phyloP scores from a whole-genome alignment of 2,797 vertebrate species.

The Lateolabrax maculatus region DNA sequence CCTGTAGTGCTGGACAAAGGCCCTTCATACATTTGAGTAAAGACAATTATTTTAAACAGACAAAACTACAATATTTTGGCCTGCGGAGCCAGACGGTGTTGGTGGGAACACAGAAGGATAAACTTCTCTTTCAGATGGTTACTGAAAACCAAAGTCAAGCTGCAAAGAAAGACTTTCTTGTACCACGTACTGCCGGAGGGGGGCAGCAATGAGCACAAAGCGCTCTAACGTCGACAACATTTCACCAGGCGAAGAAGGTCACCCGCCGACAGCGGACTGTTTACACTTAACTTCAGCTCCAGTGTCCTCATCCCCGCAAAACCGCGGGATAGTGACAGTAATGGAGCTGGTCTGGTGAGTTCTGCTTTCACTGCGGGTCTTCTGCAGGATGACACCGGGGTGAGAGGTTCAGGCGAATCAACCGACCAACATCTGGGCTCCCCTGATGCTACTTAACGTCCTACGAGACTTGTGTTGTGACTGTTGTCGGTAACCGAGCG shows the following conservation, averaged over 20 bases:
- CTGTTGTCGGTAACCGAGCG: neutral
- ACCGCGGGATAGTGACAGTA: fast-evolving
- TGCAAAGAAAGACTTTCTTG: neutral
- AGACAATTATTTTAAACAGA: neutral
- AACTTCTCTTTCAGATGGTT: neutral
- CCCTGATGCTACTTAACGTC: neutral
- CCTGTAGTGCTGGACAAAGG: neutral
- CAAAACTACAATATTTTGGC: neutral
- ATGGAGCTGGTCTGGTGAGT: constrained; percentile 83
- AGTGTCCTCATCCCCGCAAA: too few species aligned
- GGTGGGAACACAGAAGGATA: neutral
- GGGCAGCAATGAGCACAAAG: constrained; percentile 46
- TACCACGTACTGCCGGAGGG: constrained; percentile 39
- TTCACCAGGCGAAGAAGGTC: constrained; percentile 44
- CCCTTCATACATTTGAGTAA: neutral
- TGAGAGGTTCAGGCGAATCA: too few species aligned
- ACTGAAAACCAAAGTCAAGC: neutral
- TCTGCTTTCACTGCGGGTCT: neutral
- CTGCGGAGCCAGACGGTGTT: neutral
- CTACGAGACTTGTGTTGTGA: neutral
- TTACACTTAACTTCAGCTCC: too few species aligned
- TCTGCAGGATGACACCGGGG: neutral
- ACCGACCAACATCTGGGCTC: too few species aligned
- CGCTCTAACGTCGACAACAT: neutral
- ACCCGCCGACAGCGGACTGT: too few species aligned